Percentiles rank a stretch among this genome's conserved stretches.
phyloP scores from a whole-genome alignment of 2,113 vertebrate genomes.

The Chaetorhynchus papuensis region DNA sequence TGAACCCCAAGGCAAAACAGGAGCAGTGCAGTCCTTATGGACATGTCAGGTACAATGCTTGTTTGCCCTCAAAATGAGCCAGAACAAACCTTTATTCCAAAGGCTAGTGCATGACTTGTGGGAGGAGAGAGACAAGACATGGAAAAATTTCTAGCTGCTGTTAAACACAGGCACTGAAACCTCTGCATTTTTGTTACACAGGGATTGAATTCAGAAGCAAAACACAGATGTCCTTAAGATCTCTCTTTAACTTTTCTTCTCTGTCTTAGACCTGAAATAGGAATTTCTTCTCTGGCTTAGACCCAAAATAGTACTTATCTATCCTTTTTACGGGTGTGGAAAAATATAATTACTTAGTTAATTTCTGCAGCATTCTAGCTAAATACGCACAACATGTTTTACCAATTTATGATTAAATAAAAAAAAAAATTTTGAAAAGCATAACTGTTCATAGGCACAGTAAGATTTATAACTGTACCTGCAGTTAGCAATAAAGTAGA shows the following conservation, averaged over 20 bases:
- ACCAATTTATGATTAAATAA: neutral
- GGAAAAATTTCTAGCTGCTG: neutral
- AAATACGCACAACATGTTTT: neutral
- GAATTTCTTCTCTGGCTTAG: neutral
- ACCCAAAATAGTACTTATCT: neutral
- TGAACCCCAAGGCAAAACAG: conserved; percentile 34
- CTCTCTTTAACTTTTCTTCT: neutral
- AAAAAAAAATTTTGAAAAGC: neutral
- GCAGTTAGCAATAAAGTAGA: neutral
- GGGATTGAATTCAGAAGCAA: neutral
- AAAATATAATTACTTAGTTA: neutral
- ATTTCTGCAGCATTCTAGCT: neutral
- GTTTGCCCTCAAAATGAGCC: neutral
- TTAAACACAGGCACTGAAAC: neutral
- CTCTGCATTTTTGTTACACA: neutral
- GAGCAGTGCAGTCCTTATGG: neutral
- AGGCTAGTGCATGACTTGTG: neutral
- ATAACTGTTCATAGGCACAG: neutral
- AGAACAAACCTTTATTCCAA: neutral
- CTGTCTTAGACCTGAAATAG: neutral
- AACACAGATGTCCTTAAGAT: neutral
- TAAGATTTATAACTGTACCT: neutral
- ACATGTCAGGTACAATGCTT: neutral
- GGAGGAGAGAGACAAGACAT: neutral
- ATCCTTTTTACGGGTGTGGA: neutral